Evolutionary conservation across 2,888 invertebrate genomes (phyloP).

Genomic region (Selenia dentaria): DNA sequence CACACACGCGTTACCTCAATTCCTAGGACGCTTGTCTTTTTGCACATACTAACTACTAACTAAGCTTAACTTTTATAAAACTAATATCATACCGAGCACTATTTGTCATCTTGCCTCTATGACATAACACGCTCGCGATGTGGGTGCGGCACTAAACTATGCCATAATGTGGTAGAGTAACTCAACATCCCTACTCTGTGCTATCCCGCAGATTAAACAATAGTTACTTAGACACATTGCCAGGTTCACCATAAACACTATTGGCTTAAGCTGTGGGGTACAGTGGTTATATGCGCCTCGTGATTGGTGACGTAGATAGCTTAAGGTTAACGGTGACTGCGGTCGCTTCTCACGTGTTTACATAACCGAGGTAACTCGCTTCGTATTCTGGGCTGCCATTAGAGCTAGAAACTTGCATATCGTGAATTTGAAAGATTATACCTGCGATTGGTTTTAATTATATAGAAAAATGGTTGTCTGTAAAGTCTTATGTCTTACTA

Average conservation of each 20-base stretch:
- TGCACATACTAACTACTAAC: no score
- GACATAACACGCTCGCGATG: constrained; percentile 9
- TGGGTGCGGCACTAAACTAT: constrained; percentile 8
- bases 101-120: background rate
- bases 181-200: no score
- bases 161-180: no score
- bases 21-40: no score
- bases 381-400: background rate
- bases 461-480: no score
- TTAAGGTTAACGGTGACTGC: constrained; percentile 12
- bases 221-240: no score
- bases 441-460: background rate
- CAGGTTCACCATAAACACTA: background rate
- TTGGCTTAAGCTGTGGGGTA: background rate
- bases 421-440: background rate
- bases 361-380: constrained; percentile 7
- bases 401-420: background rate
- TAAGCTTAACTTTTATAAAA: no score
- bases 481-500: no score
- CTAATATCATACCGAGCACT: no score
- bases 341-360: constrained; percentile 1
- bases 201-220: no score
- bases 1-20: no score
- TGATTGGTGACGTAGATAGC: no score
- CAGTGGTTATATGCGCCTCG: background rate